Evolutionary conservation across 2,888 invertebrate species (phyloP).

Genomic region (Ligdia adustata): DNA sequence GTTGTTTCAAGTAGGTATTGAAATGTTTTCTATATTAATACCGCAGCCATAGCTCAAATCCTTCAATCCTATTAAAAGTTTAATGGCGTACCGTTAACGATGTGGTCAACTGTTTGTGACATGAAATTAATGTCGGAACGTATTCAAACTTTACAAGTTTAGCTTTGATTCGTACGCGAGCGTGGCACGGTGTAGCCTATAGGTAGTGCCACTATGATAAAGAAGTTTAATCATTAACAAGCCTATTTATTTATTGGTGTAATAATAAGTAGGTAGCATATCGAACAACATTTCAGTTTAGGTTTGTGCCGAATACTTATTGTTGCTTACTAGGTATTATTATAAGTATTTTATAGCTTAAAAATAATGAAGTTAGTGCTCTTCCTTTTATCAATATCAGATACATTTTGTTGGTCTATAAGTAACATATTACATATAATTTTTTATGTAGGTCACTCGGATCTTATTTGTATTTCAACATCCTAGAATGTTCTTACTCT

Average conservation of each 20-base stretch:
- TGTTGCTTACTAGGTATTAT: too few species aligned
- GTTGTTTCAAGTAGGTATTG: too few species aligned
- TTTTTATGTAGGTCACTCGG: too few species aligned
- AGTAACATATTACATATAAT: background rate
- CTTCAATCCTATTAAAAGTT: conserved; percentile 18
- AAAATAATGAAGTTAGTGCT: too few species aligned
- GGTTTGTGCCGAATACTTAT: too few species aligned
- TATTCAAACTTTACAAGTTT: conserved; percentile 38
- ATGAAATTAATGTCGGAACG: conserved; percentile 36
- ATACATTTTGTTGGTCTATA: conserved; percentile 1
- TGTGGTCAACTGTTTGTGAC: conserved; percentile 31
- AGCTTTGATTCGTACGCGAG: conserved; percentile 37
- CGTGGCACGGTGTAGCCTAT: too few species aligned
- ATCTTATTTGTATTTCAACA: too few species aligned
- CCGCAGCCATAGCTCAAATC: background rate
- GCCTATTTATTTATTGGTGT: conserved; percentile 6
- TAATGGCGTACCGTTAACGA: conserved; percentile 21
- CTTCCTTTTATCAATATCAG: conserved; percentile 10
- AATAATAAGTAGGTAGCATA: too few species aligned
- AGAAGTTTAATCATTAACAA: conserved; percentile 15
- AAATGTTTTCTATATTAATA: too few species aligned
- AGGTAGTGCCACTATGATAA: conserved; percentile 21
- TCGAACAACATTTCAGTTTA: too few species aligned
- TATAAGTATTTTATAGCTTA: too few species aligned
- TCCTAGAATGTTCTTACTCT: too few species aligned